Percentiles rank a stretch among this genome's conserved stretches.
Evolutionary conservation across 2,888 invertebrate species (phyloP).

Genomic region (Agrochola lychnidis): DNA sequence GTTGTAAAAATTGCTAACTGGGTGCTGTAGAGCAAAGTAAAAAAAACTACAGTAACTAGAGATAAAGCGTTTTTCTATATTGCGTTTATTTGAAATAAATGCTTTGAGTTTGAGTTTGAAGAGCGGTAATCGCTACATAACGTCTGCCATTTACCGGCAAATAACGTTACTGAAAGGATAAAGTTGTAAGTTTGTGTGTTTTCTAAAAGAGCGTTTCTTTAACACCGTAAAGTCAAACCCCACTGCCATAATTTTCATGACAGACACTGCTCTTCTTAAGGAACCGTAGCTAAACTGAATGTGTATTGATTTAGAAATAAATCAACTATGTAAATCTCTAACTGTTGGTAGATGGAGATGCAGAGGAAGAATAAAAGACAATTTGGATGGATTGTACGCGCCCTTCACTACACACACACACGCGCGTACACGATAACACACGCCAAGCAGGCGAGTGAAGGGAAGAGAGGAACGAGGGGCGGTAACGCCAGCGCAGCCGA

Average conservation of each 20-base stretch:
- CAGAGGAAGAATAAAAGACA: background rate
- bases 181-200: background rate
- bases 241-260: background rate
- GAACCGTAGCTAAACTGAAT: background rate
- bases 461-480: too few relatives aligned
- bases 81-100: too few relatives aligned
- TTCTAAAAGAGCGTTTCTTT: background rate
- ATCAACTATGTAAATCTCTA: background rate
- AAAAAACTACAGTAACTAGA: too few relatives aligned
- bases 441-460: too few relatives aligned
- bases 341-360: background rate
- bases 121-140: background rate
- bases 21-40: background rate
- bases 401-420: too few relatives aligned
- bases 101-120: background rate
- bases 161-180: background rate
- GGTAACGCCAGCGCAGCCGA: too few relatives aligned
- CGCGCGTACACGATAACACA: too few relatives aligned
- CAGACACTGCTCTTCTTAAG: too few relatives aligned
- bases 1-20: background rate
- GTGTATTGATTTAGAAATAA: background rate
- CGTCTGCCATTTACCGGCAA: background rate
- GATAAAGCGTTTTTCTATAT: too few relatives aligned
- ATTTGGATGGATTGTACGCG: background rate
- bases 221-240: background rate